phyloP scores from a whole-genome alignment of 2,113 vertebrate genomes.

The Athene cunicularia region DNA sequence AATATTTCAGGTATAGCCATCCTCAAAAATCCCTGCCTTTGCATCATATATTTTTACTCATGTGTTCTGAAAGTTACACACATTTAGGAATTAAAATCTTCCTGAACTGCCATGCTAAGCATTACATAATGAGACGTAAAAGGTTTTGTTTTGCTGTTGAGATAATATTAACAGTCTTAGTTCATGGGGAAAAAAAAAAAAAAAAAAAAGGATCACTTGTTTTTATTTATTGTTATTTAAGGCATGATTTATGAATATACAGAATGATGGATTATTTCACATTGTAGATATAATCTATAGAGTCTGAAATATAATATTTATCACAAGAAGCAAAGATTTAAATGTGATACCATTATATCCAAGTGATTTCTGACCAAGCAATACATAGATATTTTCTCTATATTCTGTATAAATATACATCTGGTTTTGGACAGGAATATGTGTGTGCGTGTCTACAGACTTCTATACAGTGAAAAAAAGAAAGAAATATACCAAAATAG shows the following conservation, averaged over 20 bases:
- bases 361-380: neutral
- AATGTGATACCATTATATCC: neutral
- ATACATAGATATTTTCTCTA: neutral
- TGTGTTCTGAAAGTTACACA: neutral
- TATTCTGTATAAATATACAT: neutral
- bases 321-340: neutral
- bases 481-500: neutral
- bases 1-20: rapidly evolving
- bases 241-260: neutral
- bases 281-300: neutral
- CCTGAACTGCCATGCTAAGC: neutral
- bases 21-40: neutral
- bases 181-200: neutral
- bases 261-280: neutral
- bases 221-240: neutral
- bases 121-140: neutral
- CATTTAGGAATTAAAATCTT: neutral
- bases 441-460: neutral
- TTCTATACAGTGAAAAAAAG: neutral
- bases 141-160: neutral
- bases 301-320: neutral
- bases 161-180: neutral
- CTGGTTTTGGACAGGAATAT: neutral
- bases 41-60: neutral
- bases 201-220: neutral